phyloP scores from a whole-genome alignment of 1,140 invertebrate genomes.

The Trichonephila inaurata region DNA sequence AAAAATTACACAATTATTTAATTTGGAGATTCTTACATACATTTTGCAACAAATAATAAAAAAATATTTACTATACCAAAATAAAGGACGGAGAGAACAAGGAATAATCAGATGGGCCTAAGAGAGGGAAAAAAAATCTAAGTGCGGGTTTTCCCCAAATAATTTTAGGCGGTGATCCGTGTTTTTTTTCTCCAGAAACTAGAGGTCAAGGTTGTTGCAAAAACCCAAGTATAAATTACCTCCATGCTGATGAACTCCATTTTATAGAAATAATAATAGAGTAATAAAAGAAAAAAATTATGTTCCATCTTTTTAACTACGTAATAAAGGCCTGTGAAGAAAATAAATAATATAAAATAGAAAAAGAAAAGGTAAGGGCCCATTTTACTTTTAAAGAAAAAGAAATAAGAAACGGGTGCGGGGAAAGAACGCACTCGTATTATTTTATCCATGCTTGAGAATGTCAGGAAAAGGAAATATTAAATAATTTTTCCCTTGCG shows the following conservation, averaged over 20 bases:
- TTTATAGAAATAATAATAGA: conserved; percentile 8
- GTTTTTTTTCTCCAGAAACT: not conserved
- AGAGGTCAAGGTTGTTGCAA: not conserved
- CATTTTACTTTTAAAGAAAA: not conserved
- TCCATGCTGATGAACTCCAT: not conserved
- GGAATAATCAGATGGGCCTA: no score
- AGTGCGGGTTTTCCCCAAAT: not conserved
- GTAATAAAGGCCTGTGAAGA: not conserved
- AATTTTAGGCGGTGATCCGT: not conserved
- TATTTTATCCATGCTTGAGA: no score
- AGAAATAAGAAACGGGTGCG: not conserved
- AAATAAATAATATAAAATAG: not conserved
- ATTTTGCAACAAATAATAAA: no score
- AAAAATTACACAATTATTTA: no score
- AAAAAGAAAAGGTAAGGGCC: not conserved
- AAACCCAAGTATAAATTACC: not conserved
- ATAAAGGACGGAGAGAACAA: no score
- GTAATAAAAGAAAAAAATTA: not conserved
- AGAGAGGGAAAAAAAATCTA: not conserved
- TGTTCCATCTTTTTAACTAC: not conserved
- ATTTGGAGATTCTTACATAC: no score
- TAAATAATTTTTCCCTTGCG: not conserved
- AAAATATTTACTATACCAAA: no score
- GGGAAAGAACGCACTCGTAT: no score
- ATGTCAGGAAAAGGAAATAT: no score